Evolutionary conservation across 2,888 invertebrate species (phyloP), one percentile per base, ranked within the genome.

Genomic region (Microctonus brassicae): DNA sequence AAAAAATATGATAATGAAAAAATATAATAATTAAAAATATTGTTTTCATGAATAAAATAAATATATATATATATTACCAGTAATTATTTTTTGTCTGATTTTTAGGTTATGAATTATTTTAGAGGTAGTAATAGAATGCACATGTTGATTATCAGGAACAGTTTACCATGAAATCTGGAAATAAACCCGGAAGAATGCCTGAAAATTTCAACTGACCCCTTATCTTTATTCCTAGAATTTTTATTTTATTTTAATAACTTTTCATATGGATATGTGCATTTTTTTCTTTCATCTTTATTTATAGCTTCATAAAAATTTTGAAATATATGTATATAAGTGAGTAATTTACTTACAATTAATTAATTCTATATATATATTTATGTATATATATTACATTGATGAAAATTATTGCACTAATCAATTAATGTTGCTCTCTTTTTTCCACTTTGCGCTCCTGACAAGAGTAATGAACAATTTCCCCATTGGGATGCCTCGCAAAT

Each of bases 401-500:
- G 52, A 11, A 53, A 42, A 36, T 52, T 52, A 66, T 13, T 29
- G 20, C 20, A 9, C 17, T 24, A 42, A 65, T 64, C 36, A 57
- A 60, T 64, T n/a, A 60, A 11, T 33, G n/a, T 36, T 36, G n/a
- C 34, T 64, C 47, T 62, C 36, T 57, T 42, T 47, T 66, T 80
- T 81, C 86, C 61, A 73, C 61, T 75, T 88, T 89, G 52, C 88
- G 89, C 69, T 90, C 92, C 81, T 93, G 93, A 87, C 98, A 98
- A 5, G 95, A 96, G 84, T 95, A 96, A 88, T 98, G 98, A 0
- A 97, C 96, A 22, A 98, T 93, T 79, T 95, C 94, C 2, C 97
- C 97, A 87, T 94, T 95, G 1, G 97, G 96, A 88, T 95, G 96
- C 60, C 97, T 91, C 6, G 97, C 96, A 88, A 98, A 96, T 26